A percentile compares a stretch with the other conserved stretches of the same genome.
Conservation (phyloP, 2,888 invertebrate genomes). For the Acronicta aceris region DNA sequence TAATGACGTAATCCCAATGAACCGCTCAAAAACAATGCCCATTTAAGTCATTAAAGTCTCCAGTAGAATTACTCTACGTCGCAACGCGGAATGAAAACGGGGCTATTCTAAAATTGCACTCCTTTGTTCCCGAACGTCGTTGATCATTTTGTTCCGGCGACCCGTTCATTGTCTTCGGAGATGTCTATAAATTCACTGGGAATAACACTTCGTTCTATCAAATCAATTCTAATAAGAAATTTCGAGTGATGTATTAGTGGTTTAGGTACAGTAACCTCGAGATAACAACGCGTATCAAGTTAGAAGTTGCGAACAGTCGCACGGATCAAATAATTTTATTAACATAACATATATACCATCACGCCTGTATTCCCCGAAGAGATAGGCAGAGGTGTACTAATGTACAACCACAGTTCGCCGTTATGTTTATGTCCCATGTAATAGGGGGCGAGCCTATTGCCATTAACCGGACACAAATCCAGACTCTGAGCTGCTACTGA, state of each 20-base stretch:
- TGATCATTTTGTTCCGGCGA: slow-evolving; percentile 68
- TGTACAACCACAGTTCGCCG: too few relatives aligned
- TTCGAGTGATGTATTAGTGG: slow-evolving; percentile 27
- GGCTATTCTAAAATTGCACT: slow-evolving; percentile 66
- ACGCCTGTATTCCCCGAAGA: too few relatives aligned
- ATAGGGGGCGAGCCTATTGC: too few relatives aligned
- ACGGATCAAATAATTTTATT: too few relatives aligned
- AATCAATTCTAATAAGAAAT: slow-evolving; percentile 43
- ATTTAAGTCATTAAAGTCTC: slow-evolving; percentile 61
- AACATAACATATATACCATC: too few relatives aligned
- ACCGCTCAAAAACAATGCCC: slow-evolving; percentile 55
- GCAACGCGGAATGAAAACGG: slow-evolving; percentile 54
- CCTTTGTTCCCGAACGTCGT: slow-evolving; percentile 64
- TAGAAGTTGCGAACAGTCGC: too few relatives aligned
- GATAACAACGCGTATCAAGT: too few relatives aligned
- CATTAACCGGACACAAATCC: too few relatives aligned
- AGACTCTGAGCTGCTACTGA: too few relatives aligned
- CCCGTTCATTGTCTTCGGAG: slow-evolving; percentile 59
- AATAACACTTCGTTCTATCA: slow-evolving; percentile 45
- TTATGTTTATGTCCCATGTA: too few relatives aligned
- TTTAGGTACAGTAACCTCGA: too few relatives aligned
- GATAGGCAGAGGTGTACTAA: too few relatives aligned
- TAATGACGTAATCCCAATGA: slow-evolving; percentile 50
- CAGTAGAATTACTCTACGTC: slow-evolving; percentile 56
- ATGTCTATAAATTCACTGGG: slow-evolving; percentile 58